Evolutionary conservation across 2,113 vertebrate genomes (phyloP), one percentile per base, ranked within the genome.

Genomic region (Ammodytes dubius): DNA sequence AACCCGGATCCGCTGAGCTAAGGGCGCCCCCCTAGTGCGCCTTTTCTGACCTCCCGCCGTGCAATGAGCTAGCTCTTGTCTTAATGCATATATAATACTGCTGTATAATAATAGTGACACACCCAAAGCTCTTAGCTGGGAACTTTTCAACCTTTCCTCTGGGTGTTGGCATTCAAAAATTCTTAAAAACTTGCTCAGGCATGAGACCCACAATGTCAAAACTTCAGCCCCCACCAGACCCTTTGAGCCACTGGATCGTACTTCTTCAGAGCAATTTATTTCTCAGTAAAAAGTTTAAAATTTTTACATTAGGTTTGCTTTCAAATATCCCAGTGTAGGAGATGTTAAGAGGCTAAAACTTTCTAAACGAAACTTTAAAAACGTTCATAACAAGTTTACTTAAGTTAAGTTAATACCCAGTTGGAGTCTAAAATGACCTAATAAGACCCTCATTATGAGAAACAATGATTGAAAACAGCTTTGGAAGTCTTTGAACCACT

Each of bases 141-240:
- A 77, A 77, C 72, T 64, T n/a, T 58, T 82, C 60, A 83, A 27
- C n/a, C 50, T 70, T 74, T 79, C 75, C 78, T 77, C 43, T 74
- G 75, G 70, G 69, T 61, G 56, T 46, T 60, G 15, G 27, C 64
- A 80, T 88, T 81, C 66, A 77, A 70, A 70, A 27, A 61, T 69
- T 84, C 57, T 27, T 27, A 70, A 77, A 53, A 81, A 80, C 15
- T 58, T 73, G 15, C 27, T 75, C 35, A 52, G 63, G 40, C 79
- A 71, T 63, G 64, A 88, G 61, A 67, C n/a, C 65, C 71, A 67
- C 15, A 52, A 60, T 71, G 52, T 83, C 66, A 83, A 83, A 76
- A 78, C 39, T 45, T 70, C 53, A 63, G 39, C 70, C 57, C 56
- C 49, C 49, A 46, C 45, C 15, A 7, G 46, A 19, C 15, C 35